Conservation (phyloP, 2,888 invertebrate species). For the Drosophila atroscutellata region DNA sequence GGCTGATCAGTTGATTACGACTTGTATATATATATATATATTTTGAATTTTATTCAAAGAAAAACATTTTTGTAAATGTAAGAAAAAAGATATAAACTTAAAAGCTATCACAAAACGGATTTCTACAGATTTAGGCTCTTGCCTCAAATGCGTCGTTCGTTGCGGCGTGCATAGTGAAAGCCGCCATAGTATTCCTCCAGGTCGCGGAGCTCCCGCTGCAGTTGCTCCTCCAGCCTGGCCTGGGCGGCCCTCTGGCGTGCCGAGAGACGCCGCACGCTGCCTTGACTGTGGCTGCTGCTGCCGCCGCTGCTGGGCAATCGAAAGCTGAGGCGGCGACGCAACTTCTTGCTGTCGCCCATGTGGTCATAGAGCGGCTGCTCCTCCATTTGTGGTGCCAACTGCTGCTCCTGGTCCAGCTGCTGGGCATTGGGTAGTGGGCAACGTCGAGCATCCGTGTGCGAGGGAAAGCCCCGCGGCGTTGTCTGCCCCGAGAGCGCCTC, state of each 20-base stretch:
- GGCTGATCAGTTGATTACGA: neutral
- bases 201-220: conserved; percentile 64
- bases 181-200: conserved; percentile 74
- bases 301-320: conserved; percentile 43
- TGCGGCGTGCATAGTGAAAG: conserved; percentile 63
- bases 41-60: conserved; percentile 66
- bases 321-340: conserved; percentile 57
- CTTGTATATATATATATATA: no score
- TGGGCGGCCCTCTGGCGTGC: conserved; percentile 54
- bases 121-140: neutral
- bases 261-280: conserved; percentile 35
- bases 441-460: conserved; percentile 65
- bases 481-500: conserved; percentile 75
- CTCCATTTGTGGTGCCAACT: neutral
- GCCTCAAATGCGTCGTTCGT: conserved; percentile 59
- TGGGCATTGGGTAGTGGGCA: conserved; percentile 21
- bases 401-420: neutral
- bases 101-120: conserved; percentile 61
- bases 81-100: conserved; percentile 13
- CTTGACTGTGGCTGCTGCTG: conserved; percentile 2
- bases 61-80: conserved; percentile 1
- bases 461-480: conserved; percentile 76
- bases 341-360: conserved; percentile 31
- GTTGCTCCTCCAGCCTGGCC: conserved; percentile 52
- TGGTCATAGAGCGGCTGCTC: conserved; percentile 42